Conservation (phyloP, 2,888 invertebrate genomes). For the Diaphora mendica region DNA sequence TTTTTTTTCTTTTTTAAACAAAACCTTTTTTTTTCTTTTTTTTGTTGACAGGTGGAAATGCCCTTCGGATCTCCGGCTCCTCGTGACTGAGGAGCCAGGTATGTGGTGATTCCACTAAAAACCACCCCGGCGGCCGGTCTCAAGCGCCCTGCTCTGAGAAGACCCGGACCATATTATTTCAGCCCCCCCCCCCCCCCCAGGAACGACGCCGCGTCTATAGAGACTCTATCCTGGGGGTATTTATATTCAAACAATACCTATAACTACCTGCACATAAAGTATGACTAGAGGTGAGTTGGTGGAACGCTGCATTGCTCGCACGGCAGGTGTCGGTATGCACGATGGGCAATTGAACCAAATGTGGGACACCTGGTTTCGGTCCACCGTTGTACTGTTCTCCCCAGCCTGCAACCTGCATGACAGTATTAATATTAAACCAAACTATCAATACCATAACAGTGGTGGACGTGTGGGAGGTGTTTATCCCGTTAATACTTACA, state of each 20-base stretch:
- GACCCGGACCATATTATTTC: no score
- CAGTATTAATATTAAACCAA: neutral
- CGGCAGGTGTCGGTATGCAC: neutral
- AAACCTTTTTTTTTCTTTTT: no score
- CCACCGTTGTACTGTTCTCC: neutral
- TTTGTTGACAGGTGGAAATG: no score
- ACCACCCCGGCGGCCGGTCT: no score
- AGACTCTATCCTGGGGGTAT: no score
- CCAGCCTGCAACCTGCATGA: conserved; percentile 12
- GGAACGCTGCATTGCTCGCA: neutral
- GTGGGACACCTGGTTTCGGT: neutral
- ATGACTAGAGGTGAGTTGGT: neutral
- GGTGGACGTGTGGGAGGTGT: no score
- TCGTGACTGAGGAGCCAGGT: no score
- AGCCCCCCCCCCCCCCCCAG: no score
- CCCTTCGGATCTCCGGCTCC: no score
- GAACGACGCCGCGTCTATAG: no score
- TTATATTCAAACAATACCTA: neutral
- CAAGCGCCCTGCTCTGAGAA: no score
- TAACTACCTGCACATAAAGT: conserved; percentile 11
- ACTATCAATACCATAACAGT: neutral
- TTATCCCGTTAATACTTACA: neutral
- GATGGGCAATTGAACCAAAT: neutral
- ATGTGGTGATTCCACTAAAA: no score
- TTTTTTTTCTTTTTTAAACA: neutral